Percentiles rank a stretch among this genome's conserved stretches.
Evolutionary conservation across 2,113 vertebrate genomes (phyloP).

Genomic region (Callithrix jacchus): DNA sequence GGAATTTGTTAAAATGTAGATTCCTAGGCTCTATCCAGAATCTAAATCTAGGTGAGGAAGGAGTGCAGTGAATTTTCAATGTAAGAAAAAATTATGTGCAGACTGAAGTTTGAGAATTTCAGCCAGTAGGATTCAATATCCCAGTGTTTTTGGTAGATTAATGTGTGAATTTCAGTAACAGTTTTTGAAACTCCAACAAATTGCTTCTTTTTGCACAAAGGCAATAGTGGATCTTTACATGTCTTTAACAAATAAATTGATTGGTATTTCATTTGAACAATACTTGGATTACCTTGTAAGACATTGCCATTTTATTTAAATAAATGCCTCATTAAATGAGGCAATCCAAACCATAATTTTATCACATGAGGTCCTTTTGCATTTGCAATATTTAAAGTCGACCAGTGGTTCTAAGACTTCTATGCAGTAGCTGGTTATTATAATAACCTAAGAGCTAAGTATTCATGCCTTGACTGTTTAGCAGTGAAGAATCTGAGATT

Average conservation of each 20-base stretch:
- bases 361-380: background rate
- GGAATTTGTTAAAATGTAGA: background rate
- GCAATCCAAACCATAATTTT: background rate
- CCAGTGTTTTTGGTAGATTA: background rate
- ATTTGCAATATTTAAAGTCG: slow-evolving; percentile 7
- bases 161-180: background rate
- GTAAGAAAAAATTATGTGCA: background rate
- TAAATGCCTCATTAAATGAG: too few species aligned
- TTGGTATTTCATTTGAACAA: slow-evolving; percentile 1
- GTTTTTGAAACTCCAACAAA: background rate
- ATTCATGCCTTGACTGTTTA: background rate
- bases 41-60: background rate
- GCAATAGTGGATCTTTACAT: background rate
- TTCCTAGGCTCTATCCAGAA: background rate
- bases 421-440: background rate
- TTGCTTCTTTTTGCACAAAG: background rate
- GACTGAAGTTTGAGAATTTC: background rate
- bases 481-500: background rate
- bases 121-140: background rate
- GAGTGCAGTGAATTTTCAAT: background rate
- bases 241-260: background rate
- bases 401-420: background rate
- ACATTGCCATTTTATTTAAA: background rate
- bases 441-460: background rate
- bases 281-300: background rate